Base-by-base conservation (phyloP, 2,888 invertebrate genomes). In the Drosophila trichaetosa region DNA sequence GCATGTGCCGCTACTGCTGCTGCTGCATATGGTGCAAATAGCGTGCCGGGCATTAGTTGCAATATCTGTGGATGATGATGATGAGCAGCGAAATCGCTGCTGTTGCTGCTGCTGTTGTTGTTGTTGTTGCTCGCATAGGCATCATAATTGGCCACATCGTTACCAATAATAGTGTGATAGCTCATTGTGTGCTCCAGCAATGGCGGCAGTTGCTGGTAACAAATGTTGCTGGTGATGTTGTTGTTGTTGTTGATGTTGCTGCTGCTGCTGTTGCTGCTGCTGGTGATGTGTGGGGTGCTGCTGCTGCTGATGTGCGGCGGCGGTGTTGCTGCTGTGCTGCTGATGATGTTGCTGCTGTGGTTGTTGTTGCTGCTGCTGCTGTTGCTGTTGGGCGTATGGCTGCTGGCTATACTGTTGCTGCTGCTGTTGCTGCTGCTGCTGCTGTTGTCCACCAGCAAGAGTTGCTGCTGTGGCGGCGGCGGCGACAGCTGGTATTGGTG, bases 101-200 rank as follows among this genome's bases (percentile, higher is more conserved):
- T 76, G 92, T 46, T 46, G 46, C 46, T 46, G n/a, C 11, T 42
- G 42, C 5, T 38, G 40, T 21, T 42, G 21, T 42, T 34, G 11
- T 34, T 40, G 42, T 33, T 4, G 33, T 33, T 33, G 46, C 24
- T 46, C 16, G 24, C 24, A 46, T 94, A 60, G 42, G 64, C 34
- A 60, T 65, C 34, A 63, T 72, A 38, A 58, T 42, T 11, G 58
- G 58, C 52, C 33, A 29, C 42, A n/a, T 81, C 77, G 94, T 95
- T 95, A 96, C 97, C 97, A 97, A 95, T 96, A 97, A 95, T 96
- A 96, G 95, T 96, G 96, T 94, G 96, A 95, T 94, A 95, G 94
- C 80, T 93, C 93, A 90, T 95, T 94, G 94, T 94, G 95, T 94
- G 94, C 94, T 94, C 91, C 93, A 87, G 91, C 91, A 60, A 54